Evolutionary conservation across 2,113 vertebrate species (phyloP).

Genomic region (Ellobius talpinus): DNA sequence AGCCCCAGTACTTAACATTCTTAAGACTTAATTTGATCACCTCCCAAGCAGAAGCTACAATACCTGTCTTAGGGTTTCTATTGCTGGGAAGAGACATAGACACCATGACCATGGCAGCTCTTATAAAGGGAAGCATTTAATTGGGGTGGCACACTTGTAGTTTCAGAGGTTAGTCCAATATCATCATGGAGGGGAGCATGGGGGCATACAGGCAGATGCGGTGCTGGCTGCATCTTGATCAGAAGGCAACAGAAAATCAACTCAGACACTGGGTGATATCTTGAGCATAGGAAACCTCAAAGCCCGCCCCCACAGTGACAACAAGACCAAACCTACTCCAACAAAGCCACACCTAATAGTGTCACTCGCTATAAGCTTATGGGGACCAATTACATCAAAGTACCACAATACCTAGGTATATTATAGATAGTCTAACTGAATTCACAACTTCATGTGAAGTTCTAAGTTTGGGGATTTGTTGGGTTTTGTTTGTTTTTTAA

Average conservation of each 20-base stretch:
- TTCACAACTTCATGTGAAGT: background rate
- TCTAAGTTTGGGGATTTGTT: background rate
- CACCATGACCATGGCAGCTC: no score
- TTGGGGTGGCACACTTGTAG: no score
- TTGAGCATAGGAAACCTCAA: background rate
- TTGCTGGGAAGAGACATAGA: no score
- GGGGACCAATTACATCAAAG: background rate
- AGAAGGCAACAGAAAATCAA: background rate
- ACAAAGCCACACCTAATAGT: background rate
- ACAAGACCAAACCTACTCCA: background rate
- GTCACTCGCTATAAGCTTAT: background rate
- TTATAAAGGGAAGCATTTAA: no score
- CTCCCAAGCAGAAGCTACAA: background rate
- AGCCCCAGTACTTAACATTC: background rate
- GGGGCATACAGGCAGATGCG: no score
- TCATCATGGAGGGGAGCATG: no score
- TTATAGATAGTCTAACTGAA: background rate
- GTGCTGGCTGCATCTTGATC: no score
- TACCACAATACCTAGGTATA: background rate
- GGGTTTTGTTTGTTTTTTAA: background rate
- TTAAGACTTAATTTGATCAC: background rate
- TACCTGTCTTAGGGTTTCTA: background rate
- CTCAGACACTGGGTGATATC: background rate
- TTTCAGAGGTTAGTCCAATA: no score
- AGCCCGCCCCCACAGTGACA: background rate